Base-by-base conservation (phyloP, 37 sponge, comb jelly and placozoan genomes). In the Dysidea cf. avara region DNA sequence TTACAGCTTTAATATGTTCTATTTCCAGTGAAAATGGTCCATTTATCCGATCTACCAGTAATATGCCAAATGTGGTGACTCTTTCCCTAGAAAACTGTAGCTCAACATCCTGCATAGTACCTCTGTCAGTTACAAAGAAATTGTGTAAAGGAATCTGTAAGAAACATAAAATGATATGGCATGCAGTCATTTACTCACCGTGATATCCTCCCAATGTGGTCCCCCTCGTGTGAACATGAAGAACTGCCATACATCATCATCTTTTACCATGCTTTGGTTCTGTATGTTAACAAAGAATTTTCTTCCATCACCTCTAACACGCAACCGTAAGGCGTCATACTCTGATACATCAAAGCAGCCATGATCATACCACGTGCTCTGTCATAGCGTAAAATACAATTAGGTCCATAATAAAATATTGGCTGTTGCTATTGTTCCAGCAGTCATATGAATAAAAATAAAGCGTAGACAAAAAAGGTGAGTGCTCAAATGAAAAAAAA, bases 211-310 rank as follows among this genome's bases (percentile, higher is more conserved):
- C 94, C 94, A 96, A 24, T 86, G 68, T 31, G 93, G 93, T 1
- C 96, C 96, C 24, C 96, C 96, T 56, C 93, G 58, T 4, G 96
- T 92, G 90, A 82, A 86, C 47, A 96, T 31, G 33, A 96, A 81
- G 57, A 21, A 53, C 71, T 96, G 96, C 87, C 86, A 96, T 9
- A 96, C 47, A 47, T 92, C 93, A 51, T 92, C 93, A 51, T 69
- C 71, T 69, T 83, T 68, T 1, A 39, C 78, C 64, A 86, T 17
- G 13, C 74, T 58, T 1, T 78, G 80, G 3, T 50, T 40, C 22
- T 70, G 81, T 13, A 92, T 24, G 56, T 92, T 92, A 34, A 70
- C 72, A 4, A 85, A 79, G 83, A 77, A 96, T 47, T 66, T 61
- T 0, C 96, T 62, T 7, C 96, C 96, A 62, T 96, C 96, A 11